Evolutionary conservation across 2,888 invertebrate species (phyloP).

Genomic region (Ceramica pisi): DNA sequence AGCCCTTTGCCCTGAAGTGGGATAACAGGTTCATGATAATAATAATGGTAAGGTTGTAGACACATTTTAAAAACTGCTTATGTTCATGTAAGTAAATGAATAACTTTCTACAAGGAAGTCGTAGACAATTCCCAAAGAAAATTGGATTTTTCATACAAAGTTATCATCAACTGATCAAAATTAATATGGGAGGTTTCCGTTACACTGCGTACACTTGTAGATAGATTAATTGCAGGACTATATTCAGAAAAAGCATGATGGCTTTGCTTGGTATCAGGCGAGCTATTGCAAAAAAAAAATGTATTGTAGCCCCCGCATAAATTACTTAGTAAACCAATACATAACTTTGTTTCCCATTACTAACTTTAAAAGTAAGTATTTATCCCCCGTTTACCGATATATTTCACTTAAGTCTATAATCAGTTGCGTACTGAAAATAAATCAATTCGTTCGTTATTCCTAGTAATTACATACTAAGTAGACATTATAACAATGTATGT

Average conservation of each 20-base stretch:
- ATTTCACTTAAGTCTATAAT: slow-evolving; percentile 25
- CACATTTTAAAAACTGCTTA: background rate
- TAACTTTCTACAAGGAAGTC: too few species aligned
- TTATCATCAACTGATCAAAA: background rate
- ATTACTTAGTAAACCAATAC: background rate
- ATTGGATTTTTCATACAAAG: background rate
- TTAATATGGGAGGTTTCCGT: background rate
- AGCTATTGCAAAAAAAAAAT: too few species aligned
- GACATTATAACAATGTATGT: slow-evolving; percentile 39
- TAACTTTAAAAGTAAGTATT: background rate
- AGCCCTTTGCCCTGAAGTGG: too few species aligned
- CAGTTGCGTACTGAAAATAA: slow-evolving; percentile 27
- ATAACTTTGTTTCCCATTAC: slow-evolving; percentile 7
- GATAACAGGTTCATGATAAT: too few species aligned
- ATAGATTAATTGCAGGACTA: too few species aligned
- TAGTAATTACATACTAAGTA: slow-evolving; percentile 32
- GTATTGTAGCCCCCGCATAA: too few species aligned
- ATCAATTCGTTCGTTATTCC: slow-evolving; percentile 41
- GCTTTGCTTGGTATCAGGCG: too few species aligned
- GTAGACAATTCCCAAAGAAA: background rate
- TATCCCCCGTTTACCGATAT: background rate
- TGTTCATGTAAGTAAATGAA: background rate
- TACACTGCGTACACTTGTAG: too few species aligned
- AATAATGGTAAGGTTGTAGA: too few species aligned
- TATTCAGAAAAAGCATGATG: too few species aligned